Conservation (phyloP, 2,888 invertebrate genomes). For the Carcina quercana region DNA sequence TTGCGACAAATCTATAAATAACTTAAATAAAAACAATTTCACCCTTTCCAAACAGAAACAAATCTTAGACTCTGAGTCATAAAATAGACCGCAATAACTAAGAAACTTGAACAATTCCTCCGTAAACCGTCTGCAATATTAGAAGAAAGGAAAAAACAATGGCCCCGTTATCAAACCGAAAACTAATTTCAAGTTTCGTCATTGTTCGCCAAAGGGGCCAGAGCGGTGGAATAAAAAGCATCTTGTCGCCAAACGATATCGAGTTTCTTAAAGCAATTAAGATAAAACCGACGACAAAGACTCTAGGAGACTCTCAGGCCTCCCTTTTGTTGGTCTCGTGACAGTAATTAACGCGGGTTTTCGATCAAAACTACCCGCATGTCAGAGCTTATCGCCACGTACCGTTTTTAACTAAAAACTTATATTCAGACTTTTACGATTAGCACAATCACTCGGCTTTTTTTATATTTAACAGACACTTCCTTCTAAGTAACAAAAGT, state of each 20-base stretch:
- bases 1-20: too few relatives aligned
- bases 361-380: constrained; percentile 39
- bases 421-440: not conserved
- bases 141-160: constrained; percentile 36
- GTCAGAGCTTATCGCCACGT: not conserved
- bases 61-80: constrained; percentile 4
- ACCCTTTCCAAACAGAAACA: too few relatives aligned
- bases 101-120: constrained; percentile 38
- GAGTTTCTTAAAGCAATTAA: constrained; percentile 71
- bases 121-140: constrained; percentile 43
- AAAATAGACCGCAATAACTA: constrained; percentile 34
- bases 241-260: constrained; percentile 68
- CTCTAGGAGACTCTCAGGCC: constrained; percentile 35
- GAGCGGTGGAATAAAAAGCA: constrained; percentile 60
- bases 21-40: too few relatives aligned
- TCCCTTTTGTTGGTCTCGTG: constrained; percentile 40
- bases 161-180: constrained; percentile 54
- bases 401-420: not conserved
- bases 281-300: constrained; percentile 65
- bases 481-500: too few relatives aligned
- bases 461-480: too few relatives aligned
- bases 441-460: too few relatives aligned
- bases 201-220: constrained; percentile 54
- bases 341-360: constrained; percentile 50
- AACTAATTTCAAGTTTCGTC: constrained; percentile 67